phyloP scores from a whole-genome alignment of 35 echinoderm and acorn worm genomes.

The Diadema setosum region DNA sequence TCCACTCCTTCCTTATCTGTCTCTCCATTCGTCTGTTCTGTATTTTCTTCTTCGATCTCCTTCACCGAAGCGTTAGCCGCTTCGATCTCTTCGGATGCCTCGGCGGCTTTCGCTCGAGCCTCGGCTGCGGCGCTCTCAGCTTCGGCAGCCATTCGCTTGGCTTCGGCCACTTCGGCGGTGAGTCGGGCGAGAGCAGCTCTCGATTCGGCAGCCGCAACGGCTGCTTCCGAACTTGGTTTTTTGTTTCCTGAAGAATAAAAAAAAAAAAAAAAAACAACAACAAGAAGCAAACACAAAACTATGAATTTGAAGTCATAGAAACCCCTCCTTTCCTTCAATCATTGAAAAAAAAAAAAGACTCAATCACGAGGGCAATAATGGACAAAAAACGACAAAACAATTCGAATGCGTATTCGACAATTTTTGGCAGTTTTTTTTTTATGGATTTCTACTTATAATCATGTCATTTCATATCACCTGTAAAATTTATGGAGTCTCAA shows the following conservation, averaged over 20 bases:
- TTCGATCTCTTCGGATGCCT: slow-evolving; percentile 14
- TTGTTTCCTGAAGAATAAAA: slow-evolving; percentile 43
- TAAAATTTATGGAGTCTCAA: too few relatives aligned
- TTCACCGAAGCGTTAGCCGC: neutral
- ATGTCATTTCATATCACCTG: too few relatives aligned
- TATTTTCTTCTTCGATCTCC: neutral
- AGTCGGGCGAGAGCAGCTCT: slow-evolving; percentile 46
- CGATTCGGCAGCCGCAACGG: slow-evolving; percentile 21
- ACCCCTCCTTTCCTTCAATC: too few relatives aligned
- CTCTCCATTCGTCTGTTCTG: neutral
- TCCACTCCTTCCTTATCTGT: neutral
- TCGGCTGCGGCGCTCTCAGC: slow-evolving; percentile 67
- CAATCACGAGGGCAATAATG: too few relatives aligned
- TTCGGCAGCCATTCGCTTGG: slow-evolving; percentile 62
- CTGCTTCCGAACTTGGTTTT: slow-evolving; percentile 13
- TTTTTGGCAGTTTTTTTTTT: too few relatives aligned
- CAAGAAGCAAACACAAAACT: neutral
- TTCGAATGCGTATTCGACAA: too few relatives aligned
- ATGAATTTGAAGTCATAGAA: too few relatives aligned
- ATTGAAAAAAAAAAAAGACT: too few relatives aligned
- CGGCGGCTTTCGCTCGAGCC: slow-evolving; percentile 53
- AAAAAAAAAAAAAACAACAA: neutral
- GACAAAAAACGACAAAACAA: too few relatives aligned
- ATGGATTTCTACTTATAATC: too few relatives aligned
- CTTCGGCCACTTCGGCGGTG: slow-evolving; percentile 43